Evolutionary conservation across 92 coral and sea anemone genomes (phyloP).

Genomic region (Porites rus): DNA sequence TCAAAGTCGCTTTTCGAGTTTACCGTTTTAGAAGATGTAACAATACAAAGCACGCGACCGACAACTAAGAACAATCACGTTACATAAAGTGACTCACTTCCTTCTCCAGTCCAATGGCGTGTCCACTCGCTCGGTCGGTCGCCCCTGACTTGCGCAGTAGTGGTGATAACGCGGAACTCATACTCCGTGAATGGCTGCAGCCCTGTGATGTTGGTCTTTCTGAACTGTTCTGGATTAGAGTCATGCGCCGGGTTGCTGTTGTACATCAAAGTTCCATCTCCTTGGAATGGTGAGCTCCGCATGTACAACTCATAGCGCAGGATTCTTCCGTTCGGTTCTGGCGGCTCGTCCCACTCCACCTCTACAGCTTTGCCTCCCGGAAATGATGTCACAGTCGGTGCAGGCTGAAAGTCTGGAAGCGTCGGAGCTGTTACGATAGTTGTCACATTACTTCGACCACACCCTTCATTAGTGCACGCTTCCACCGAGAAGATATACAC

Average conservation of each 20-base stretch:
- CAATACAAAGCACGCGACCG: not conserved
- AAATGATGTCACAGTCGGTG: slow-evolving; percentile 82
- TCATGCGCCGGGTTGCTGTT: slow-evolving; percentile 61
- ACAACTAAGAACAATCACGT: too few species aligned
- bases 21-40: not conserved
- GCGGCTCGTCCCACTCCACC: slow-evolving; percentile 92
- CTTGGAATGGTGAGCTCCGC: slow-evolving; percentile 69
- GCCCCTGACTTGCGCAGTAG: slow-evolving; percentile 88
- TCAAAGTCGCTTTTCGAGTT: not conserved
- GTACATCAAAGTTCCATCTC: slow-evolving; percentile 56
- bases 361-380: slow-evolving; percentile 82
- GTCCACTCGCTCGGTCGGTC: slow-evolving; percentile 83
- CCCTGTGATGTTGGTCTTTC: slow-evolving; percentile 71
- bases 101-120: slow-evolving; percentile 88
- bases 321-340: slow-evolving; percentile 90
- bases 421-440: slow-evolving; percentile 68
- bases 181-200: slow-evolving; percentile 83
- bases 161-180: slow-evolving; percentile 87
- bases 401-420: slow-evolving; percentile 92
- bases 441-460: slow-evolving; percentile 75
- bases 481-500: slow-evolving; percentile 82
- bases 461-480: slow-evolving; percentile 92
- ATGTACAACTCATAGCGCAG: slow-evolving; percentile 84
- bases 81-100: slow-evolving; percentile 62
- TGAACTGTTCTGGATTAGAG: slow-evolving; percentile 54